A percentile compares a stretch with the other conserved stretches of the same genome.
phyloP scores from a whole-genome alignment of 2,113 vertebrate species.

The Poeciliopsis prolifica region DNA sequence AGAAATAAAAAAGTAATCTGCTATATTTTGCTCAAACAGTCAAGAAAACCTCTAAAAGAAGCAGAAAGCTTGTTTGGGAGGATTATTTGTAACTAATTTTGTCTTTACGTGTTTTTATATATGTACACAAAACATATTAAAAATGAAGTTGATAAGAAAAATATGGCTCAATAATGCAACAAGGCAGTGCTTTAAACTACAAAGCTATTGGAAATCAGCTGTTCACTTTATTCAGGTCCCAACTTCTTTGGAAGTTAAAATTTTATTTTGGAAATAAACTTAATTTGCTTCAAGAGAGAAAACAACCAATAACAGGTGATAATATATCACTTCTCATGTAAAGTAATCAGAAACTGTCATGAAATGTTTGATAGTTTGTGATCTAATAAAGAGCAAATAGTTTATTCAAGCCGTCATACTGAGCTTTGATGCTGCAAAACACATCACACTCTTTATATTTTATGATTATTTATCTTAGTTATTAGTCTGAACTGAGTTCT shows the following conservation, averaged over 20 bases:
- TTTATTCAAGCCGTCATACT: background rate
- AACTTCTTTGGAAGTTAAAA: background rate
- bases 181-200: background rate
- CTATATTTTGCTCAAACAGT: background rate
- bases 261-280: background rate
- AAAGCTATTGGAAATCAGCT: too few relatives aligned
- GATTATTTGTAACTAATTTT: background rate
- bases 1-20: background rate
- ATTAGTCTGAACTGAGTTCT: background rate
- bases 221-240: background rate
- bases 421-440: background rate
- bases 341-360: background rate
- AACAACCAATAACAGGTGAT: background rate
- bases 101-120: background rate
- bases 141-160: background rate
- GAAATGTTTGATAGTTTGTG: background rate
- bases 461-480: too few relatives aligned
- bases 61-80: background rate
- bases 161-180: background rate
- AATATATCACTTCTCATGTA: background rate
- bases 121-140: background rate
- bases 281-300: background rate
- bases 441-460: too few relatives aligned
- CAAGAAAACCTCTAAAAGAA: background rate
- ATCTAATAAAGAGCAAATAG: background rate